Base-by-base conservation (phyloP, 1,140 invertebrate species). In the Drosophila subobscura region DNA sequence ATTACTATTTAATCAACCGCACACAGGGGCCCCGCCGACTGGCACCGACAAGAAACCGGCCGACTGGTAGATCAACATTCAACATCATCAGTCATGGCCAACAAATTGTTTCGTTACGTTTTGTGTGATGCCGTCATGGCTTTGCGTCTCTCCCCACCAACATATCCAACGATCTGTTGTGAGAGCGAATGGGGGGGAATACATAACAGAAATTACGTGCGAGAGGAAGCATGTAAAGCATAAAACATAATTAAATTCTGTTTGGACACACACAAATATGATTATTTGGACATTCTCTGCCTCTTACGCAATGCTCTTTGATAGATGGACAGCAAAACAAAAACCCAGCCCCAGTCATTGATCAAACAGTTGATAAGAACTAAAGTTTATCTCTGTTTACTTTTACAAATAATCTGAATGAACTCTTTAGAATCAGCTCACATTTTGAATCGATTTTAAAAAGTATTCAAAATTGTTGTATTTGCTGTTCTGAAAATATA, bases 71-170 rank as follows among this genome's bases (percentile, higher is more conserved):
- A 60, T 61, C 68, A 71, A 71, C 65, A 79, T 79, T 79, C 79
- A 59, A 59, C 72, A 51, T 7, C 70, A 81, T 81, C 57, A 81
- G 79, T 83, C 79, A 81, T 56, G 78, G 68, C 68, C 63, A 66
- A 57, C 74, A 78, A 81, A 78, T 81, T 70, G 74, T 78, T 65
- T 56, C 53, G 53, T 55, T 81, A 56, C 45, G 47, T 65, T 66
- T 50, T 63, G 49, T 66, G 27, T 49, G 57, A 59, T 59, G 72
- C 61, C 72, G 58, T 73, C 70, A 73, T 63, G 68, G 40, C 46
- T 45, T 29, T 53, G 56, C 22, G 25, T 20, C 29, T 44, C 10
- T 44, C 27, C 49, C 53, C 29, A 7, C 1, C 4, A 10, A 7
- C 33, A 40, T 50, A 1, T 20, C 16, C 16, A 20, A 20, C 16